phyloP scores from a whole-genome alignment of 2,888 invertebrate genomes.

The Tipula confusa region DNA sequence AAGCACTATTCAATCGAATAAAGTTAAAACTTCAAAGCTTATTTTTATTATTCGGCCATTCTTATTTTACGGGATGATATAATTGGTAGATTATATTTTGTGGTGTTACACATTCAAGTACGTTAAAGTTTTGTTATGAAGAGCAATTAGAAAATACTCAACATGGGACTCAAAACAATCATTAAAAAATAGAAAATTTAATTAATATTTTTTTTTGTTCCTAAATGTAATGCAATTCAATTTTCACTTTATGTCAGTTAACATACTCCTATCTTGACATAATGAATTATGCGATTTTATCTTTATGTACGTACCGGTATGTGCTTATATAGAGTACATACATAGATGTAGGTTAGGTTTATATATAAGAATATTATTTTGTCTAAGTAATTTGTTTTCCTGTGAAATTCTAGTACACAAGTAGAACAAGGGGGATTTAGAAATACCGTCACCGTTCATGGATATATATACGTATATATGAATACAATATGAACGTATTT shows the following conservation, averaged over 20 bases:
- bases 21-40: too few relatives aligned
- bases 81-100: too few relatives aligned
- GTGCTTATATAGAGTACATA: not conserved
- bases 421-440: not conserved
- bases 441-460: not conserved
- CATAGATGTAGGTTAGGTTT: not conserved
- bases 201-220: not conserved
- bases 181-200: not conserved
- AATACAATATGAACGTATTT: not conserved
- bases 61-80: too few relatives aligned
- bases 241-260: not conserved
- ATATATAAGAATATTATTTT: not conserved
- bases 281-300: not conserved
- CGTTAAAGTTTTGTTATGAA: too few relatives aligned
- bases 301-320: not conserved
- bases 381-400: conserved; percentile 12
- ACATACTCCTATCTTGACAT: not conserved
- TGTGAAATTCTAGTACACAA: not conserved
- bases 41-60: too few relatives aligned
- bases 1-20: too few relatives aligned
- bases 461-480: too few relatives aligned
- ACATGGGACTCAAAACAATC: not conserved
- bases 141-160: too few relatives aligned
- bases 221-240: not conserved
- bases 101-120: too few relatives aligned